Evolutionary conservation across 1,140 invertebrate genomes (phyloP).

Genomic region (Watersipora subatra): DNA sequence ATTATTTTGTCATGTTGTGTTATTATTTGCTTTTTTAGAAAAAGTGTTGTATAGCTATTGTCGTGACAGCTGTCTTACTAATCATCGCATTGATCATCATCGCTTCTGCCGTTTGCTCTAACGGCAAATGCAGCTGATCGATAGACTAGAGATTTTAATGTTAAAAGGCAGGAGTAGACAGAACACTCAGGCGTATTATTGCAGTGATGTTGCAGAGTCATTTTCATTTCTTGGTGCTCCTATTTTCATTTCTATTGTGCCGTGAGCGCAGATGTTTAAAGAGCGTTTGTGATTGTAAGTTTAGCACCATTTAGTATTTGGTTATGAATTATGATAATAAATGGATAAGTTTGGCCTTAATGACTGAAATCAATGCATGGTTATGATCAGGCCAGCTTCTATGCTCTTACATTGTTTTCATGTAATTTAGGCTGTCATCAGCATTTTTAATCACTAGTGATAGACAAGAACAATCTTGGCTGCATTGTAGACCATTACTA

Average conservation of each 20-base stretch:
- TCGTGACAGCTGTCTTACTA: constrained; percentile 5
- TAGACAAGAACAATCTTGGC: too few species aligned
- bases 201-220: not conserved
- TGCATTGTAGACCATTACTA: too few species aligned
- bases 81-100: constrained; percentile 5
- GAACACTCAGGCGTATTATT: not conserved
- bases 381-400: too few species aligned
- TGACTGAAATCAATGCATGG: too few species aligned
- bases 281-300: not conserved
- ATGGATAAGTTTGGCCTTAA: too few species aligned
- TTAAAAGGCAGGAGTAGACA: constrained; percentile 2
- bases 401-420: too few species aligned
- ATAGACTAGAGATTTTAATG: not conserved
- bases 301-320: too few species aligned
- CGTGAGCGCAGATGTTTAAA: not conserved
- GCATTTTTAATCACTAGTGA: too few species aligned
- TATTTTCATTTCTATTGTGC: not conserved
- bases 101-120: not conserved
- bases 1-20: not conserved
- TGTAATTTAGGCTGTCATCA: too few species aligned
- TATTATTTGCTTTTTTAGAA: constrained; percentile 13
- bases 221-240: not conserved
- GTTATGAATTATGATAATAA: too few species aligned
- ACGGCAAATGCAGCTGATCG: not conserved
- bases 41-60: constrained; percentile 6